A percentile compares a stretch with the other conserved stretches of the same genome.
These are phyloP conservation scores for Drosophila parthenogenetica DNA, from an alignment of 2,888 invertebrate species.

Conservation along the genomic window DNA sequence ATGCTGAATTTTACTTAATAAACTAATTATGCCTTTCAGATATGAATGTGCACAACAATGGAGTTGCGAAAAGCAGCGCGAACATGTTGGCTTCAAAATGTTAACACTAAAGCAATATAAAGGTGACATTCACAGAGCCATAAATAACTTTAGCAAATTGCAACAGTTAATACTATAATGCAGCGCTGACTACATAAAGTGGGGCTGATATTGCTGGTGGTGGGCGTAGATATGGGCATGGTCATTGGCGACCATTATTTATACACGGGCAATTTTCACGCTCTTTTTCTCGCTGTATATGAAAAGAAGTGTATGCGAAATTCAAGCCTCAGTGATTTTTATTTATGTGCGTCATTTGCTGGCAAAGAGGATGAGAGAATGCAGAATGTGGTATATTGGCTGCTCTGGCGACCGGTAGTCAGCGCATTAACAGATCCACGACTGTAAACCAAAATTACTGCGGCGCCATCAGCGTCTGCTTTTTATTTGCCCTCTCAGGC, in stretches of 20 bases:
- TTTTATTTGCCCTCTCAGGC: constrained; percentile 65
- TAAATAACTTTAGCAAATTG: constrained; percentile 52
- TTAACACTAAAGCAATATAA: constrained; percentile 27
- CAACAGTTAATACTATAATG: constrained; percentile 53
- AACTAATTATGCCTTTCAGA: constrained; percentile 8
- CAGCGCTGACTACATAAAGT: constrained; percentile 16
- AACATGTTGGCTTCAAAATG: constrained; percentile 11
- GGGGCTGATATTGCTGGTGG: neutral
- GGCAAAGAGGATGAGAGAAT: neutral
- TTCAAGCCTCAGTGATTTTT: constrained; percentile 76
- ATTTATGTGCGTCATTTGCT: constrained; percentile 64
- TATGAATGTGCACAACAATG: constrained; percentile 1
- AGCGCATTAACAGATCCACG: constrained; percentile 75
- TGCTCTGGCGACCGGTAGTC: constrained; percentile 40
- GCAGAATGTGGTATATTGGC: constrained; percentile 3
- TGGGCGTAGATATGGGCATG: constrained; percentile 23
- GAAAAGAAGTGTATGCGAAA: constrained; percentile 61
- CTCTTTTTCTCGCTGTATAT: constrained; percentile 39
- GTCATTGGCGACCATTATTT: constrained; percentile 35
- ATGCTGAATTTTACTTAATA: neutral
- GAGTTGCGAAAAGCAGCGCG: neutral
- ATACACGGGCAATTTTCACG: constrained; percentile 62
- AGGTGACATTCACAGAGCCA: constrained; percentile 2
- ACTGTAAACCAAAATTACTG: constrained; percentile 74
- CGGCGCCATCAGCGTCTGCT: constrained; percentile 54